phyloP scores from a whole-genome alignment of 1,140 invertebrate species.

The Zeugodacus cucurbitae region DNA sequence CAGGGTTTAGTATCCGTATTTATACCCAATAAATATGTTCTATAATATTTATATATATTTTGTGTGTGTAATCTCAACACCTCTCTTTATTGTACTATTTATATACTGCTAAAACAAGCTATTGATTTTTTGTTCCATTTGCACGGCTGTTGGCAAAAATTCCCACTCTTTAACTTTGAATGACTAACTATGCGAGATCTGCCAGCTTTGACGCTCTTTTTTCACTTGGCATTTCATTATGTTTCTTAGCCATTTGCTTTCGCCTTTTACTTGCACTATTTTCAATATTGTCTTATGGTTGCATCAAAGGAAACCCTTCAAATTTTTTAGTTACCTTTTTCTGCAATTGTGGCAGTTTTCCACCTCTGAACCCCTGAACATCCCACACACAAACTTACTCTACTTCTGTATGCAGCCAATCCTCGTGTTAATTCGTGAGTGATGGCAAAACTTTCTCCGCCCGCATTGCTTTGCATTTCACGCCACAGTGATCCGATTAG shows the following conservation, averaged over 20 bases:
- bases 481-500: slow-evolving; percentile 35
- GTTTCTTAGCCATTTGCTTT: not conserved
- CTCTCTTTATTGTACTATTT: no score
- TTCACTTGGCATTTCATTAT: not conserved
- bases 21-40: no score
- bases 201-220: not conserved
- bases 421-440: not conserved
- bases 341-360: not conserved
- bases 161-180: not conserved
- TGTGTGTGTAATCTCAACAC: no score
- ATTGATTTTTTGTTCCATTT: not conserved
- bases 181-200: not conserved
- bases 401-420: not conserved
- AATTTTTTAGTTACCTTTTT: slow-evolving; percentile 32
- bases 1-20: no score
- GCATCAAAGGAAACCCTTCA: slow-evolving; percentile 38
- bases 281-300: not conserved
- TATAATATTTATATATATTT: no score
- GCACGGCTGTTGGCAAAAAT: not conserved
- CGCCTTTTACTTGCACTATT: not conserved
- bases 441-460: slow-evolving; percentile 24
- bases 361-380: slow-evolving; percentile 24
- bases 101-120: not conserved
- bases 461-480: slow-evolving; percentile 13
- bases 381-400: not conserved